phyloP scores from a whole-genome alignment of 2,797 vertebrate genomes.

The Enteromius anoplus region DNA sequence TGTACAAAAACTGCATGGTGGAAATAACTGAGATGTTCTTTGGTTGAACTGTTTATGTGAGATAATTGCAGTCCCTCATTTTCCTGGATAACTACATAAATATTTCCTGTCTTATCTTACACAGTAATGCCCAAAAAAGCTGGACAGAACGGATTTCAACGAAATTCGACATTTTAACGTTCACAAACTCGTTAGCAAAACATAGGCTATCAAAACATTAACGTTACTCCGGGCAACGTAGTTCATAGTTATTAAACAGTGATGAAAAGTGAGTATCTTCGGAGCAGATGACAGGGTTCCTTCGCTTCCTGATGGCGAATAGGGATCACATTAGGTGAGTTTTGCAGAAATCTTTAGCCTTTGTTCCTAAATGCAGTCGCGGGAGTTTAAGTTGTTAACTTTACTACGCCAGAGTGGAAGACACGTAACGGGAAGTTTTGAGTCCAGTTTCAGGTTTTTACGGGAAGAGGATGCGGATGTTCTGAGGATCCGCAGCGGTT shows the following conservation, averaged over 20 bases:
- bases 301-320: slow-evolving; percentile 65
- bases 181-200: neutral
- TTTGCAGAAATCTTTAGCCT: slow-evolving; percentile 31
- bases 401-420: slow-evolving; percentile 41
- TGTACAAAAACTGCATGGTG: neutral
- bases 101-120: slow-evolving; percentile 69
- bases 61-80: slow-evolving; percentile 64
- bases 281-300: slow-evolving; percentile 63
- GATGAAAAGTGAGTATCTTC: slow-evolving; percentile 53
- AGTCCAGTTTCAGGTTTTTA: slow-evolving; percentile 21
- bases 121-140: slow-evolving; percentile 67
- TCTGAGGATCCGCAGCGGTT: slow-evolving; percentile 43
- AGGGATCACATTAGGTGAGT: slow-evolving; percentile 65
- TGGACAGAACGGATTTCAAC: slow-evolving; percentile 44
- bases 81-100: slow-evolving; percentile 66
- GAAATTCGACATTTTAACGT: slow-evolving; percentile 38
- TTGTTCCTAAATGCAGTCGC: slow-evolving; percentile 1
- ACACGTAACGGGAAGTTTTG: slow-evolving; percentile 54
- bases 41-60: slow-evolving; percentile 63
- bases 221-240: neutral
- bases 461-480: slow-evolving; percentile 65
- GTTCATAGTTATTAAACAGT: slow-evolving; percentile 5
- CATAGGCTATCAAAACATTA: neutral
- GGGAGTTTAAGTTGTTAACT: slow-evolving; percentile 1
- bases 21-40: slow-evolving; percentile 20